A percentile compares a stretch with the other conserved stretches of the same genome.
Conservation (phyloP, 2,113 vertebrate species). For the Megaceryle torquata region DNA sequence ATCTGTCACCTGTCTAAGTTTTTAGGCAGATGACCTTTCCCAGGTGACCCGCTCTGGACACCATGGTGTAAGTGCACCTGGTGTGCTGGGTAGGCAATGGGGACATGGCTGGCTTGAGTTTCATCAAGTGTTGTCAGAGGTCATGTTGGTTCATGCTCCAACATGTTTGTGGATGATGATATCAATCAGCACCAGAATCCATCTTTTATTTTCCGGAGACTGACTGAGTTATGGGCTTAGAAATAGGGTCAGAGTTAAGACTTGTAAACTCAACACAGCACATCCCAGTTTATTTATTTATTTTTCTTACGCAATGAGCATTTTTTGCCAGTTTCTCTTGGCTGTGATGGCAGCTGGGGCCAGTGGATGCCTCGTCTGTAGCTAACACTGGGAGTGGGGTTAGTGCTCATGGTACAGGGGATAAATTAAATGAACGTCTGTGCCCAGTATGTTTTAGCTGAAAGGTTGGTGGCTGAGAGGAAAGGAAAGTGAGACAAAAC, state of each 20-base stretch:
- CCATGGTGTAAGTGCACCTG: fast-evolving
- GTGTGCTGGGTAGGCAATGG: background rate
- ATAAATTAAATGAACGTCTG: background rate
- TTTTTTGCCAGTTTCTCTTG: background rate
- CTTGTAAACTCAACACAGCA: background rate
- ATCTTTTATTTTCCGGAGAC: background rate
- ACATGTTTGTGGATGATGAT: background rate
- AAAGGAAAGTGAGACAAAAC: background rate
- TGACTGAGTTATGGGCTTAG: background rate
- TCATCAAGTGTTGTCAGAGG: background rate
- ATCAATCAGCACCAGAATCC: background rate
- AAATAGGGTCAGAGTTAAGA: background rate
- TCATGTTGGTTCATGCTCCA: background rate
- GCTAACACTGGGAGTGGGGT: background rate
- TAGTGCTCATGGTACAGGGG: background rate
- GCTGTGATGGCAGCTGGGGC: background rate
- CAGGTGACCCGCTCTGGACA: background rate
- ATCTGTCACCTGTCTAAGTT: background rate
- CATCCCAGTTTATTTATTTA: background rate
- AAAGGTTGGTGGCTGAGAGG: background rate
- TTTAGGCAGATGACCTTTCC: background rate
- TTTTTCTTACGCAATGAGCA: background rate
- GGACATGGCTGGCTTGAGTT: background rate
- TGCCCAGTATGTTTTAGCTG: background rate
- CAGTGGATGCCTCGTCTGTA: background rate